phyloP scores from a whole-genome alignment of 2,888 invertebrate genomes.

The Leucoptera coffeella region DNA sequence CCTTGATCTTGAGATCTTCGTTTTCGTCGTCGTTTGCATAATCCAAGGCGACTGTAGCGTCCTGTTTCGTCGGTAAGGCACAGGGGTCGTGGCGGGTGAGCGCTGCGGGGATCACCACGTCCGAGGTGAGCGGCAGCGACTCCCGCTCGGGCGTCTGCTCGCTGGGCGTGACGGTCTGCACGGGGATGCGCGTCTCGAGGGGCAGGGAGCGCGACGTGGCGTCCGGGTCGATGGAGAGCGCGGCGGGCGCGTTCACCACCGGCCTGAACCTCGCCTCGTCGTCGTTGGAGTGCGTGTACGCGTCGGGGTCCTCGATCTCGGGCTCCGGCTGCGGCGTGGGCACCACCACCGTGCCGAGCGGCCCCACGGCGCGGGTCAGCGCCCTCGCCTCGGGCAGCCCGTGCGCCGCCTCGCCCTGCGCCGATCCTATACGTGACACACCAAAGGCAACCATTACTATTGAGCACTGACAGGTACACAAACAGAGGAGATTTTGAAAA shows the following conservation, averaged over 20 bases:
- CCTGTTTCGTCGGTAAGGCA: constrained; percentile 4
- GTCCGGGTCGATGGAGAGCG: constrained; percentile 16
- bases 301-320: constrained; percentile 32
- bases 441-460: constrained; percentile 70
- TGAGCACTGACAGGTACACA: no score
- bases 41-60: neutral
- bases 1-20: constrained; percentile 1
- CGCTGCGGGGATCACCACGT: constrained; percentile 12
- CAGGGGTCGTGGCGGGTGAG: constrained; percentile 1
- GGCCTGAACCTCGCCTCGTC: constrained; percentile 67
- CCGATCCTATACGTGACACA: constrained; percentile 64
- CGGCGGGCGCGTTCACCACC: constrained; percentile 50
- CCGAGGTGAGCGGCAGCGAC: constrained; percentile 12
- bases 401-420: constrained; percentile 12
- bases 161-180: constrained; percentile 12
- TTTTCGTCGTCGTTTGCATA: neutral
- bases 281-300: constrained; percentile 40
- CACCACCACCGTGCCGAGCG: constrained; percentile 67
- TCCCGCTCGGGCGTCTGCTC: constrained; percentile 8
- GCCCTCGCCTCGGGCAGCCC: constrained; percentile 19
- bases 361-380: constrained; percentile 70
- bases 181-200: constrained; percentile 30
- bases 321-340: constrained; percentile 23
- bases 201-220: constrained; percentile 21
- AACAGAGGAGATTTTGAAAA: constrained; percentile 14